Conservation (phyloP, 2,797 vertebrate species). For the Scolopax rusticola region DNA sequence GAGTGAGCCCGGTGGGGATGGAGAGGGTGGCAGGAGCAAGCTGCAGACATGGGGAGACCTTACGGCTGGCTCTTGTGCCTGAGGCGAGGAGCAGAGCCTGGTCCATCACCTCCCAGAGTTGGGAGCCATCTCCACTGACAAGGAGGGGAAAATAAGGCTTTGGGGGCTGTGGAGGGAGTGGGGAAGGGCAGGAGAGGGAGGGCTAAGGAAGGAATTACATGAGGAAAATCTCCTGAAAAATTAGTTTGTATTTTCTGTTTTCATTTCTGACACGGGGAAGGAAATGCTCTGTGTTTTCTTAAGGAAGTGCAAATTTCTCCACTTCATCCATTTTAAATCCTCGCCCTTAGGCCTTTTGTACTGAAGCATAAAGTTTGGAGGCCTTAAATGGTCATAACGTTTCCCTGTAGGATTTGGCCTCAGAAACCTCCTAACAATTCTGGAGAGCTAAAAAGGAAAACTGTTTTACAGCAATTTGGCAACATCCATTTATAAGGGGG, state of each 20-base stretch:
- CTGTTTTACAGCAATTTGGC: conserved; percentile 83
- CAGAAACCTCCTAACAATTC: conserved; percentile 81
- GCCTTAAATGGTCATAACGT: conserved; percentile 85
- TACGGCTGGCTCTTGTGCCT: conserved; percentile 42
- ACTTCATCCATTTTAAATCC: conserved; percentile 91
- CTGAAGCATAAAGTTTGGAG: conserved; percentile 88
- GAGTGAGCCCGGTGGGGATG: background rate
- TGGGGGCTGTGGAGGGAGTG: conserved; percentile 43
- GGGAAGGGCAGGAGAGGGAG: conserved; percentile 70
- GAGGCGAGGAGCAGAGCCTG: conserved; percentile 58
- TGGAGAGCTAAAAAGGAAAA: conserved; percentile 86
- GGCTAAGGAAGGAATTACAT: conserved; percentile 83
- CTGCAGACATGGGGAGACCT: conserved; percentile 76
- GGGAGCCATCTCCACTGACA: conserved; percentile 47
- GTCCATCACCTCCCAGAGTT: conserved; percentile 72
- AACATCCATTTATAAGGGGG: conserved; percentile 69
- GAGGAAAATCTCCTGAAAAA: conserved; percentile 88
- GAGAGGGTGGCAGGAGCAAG: conserved; percentile 75
- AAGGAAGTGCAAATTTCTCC: conserved; percentile 96
- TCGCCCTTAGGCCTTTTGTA: conserved; percentile 88
- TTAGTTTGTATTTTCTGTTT: conserved; percentile 90
- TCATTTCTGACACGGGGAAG: conserved; percentile 88
- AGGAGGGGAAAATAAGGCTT: conserved; percentile 76
- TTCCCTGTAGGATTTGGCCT: conserved; percentile 88
- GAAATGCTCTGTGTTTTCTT: conserved; percentile 95